phyloP scores from a whole-genome alignment of 2,888 invertebrate species.

The Perdita meconis region DNA sequence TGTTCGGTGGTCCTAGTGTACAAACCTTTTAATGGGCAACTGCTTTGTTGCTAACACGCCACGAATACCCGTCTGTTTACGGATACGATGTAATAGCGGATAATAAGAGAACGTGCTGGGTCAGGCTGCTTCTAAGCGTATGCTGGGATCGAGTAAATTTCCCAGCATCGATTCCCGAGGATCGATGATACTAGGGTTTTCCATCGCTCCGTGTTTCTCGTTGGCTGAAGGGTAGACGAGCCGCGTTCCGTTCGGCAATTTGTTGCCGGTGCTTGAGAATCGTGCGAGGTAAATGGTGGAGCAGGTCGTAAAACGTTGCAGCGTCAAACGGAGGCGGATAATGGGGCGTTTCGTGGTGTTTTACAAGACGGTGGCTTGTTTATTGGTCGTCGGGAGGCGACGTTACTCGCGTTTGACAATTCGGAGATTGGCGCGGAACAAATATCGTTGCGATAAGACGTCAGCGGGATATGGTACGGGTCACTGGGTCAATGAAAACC shows the following conservation, averaged over 20 bases:
- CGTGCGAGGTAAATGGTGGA: not conserved
- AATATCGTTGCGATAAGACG: not conserved
- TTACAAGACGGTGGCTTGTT: not conserved
- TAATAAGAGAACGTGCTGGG: conserved; percentile 43
- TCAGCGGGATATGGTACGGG: not conserved
- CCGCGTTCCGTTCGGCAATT: not conserved
- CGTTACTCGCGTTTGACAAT: not conserved
- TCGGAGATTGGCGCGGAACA: not conserved
- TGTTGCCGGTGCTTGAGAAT: not conserved
- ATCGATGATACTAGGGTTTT: not conserved
- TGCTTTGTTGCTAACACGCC: conserved; percentile 5
- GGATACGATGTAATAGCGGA: conserved; percentile 42
- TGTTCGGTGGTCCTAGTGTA: no score
- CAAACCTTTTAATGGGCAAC: conserved; percentile 36
- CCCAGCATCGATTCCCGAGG: conserved; percentile 8
- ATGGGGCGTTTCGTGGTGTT: not conserved
- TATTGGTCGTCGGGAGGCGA: not conserved
- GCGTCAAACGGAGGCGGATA: not conserved
- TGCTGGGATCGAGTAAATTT: conserved; percentile 18
- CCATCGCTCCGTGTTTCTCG: not conserved
- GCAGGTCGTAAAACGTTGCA: conserved; percentile 7
- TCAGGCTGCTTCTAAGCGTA: not conserved
- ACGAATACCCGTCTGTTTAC: conserved; percentile 33
- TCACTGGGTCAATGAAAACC: conserved; percentile 12
- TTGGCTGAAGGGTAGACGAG: not conserved